Conservation (phyloP, 2,888 invertebrate genomes). For the Carabus problematicus region DNA sequence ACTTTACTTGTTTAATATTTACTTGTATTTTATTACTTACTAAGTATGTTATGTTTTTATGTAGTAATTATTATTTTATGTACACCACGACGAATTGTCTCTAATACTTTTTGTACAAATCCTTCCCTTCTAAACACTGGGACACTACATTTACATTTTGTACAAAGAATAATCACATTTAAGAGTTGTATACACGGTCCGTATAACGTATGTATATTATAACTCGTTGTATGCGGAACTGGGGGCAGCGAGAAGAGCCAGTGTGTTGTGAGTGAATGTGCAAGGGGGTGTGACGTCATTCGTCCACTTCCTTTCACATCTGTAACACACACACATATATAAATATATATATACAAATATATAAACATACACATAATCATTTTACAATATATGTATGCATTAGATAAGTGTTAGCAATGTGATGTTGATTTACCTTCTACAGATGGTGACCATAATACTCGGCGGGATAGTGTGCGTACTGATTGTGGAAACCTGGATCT, state of each 20-base stretch:
- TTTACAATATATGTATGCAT: too few relatives aligned
- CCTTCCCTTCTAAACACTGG: slow-evolving; percentile 49
- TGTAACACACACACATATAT: slow-evolving; percentile 2
- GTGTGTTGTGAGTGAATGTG: slow-evolving; percentile 4
- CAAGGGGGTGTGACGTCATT: slow-evolving; percentile 13
- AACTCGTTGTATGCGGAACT: slow-evolving; percentile 58
- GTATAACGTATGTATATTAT: slow-evolving; percentile 48
- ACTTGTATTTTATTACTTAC: not conserved
- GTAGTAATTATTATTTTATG: slow-evolving; percentile 43
- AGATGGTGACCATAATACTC: slow-evolving; percentile 95
- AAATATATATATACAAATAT: not conserved
- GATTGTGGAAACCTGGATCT: slow-evolving; percentile 93
- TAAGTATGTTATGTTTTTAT: slow-evolving; percentile 15
- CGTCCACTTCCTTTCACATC: slow-evolving; percentile 37
- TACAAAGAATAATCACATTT: slow-evolving; percentile 71
- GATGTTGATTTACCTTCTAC: slow-evolving; percentile 67
- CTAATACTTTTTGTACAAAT: slow-evolving; percentile 49
- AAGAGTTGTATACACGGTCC: slow-evolving; percentile 62
- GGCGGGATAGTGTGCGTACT: slow-evolving; percentile 89
- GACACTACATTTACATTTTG: slow-evolving; percentile 65
- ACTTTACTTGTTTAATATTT: slow-evolving; percentile 41
- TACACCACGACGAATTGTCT: slow-evolving; percentile 44
- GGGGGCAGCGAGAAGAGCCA: slow-evolving; percentile 53
- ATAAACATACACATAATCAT: not conserved
- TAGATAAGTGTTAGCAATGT: too few relatives aligned